Percentiles rank a stretch among this genome's conserved stretches.
phyloP scores from a whole-genome alignment of 2,797 vertebrate species.

The Aratinga solstitialis region DNA sequence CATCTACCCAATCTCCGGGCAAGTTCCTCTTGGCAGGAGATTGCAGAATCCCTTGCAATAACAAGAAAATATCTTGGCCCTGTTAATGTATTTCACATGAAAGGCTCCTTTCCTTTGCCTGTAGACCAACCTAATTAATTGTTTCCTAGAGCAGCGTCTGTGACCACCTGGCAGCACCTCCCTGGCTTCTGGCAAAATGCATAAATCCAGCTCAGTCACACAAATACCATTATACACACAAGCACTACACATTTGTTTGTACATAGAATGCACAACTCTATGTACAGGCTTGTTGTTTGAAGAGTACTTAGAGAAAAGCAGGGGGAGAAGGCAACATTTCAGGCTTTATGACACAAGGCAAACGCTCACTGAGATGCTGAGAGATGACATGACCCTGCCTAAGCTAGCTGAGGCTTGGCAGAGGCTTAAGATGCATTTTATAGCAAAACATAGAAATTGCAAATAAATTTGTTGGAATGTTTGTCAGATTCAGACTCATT shows the following conservation, averaged over 20 bases:
- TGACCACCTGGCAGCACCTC: neutral
- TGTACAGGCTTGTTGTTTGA: neutral
- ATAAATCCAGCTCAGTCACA: neutral
- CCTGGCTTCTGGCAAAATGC: neutral
- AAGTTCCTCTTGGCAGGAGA: constrained; percentile 32
- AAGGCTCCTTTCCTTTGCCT: neutral
- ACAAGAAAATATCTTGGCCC: constrained; percentile 5
- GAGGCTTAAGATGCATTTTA: neutral
- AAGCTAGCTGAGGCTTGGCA: neutral
- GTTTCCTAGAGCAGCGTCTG: neutral
- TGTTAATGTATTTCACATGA: neutral
- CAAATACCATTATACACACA: accelerated
- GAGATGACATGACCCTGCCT: neutral
- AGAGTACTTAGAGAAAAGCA: neutral
- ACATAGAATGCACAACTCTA: neutral
- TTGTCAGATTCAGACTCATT: neutral
- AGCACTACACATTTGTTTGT: accelerated
- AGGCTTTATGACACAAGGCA: neutral
- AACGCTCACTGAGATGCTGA: neutral
- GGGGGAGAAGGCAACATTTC: neutral
- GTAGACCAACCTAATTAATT: neutral
- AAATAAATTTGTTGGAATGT: neutral
- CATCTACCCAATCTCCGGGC: neutral
- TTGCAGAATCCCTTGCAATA: constrained; percentile 8
- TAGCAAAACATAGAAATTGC: neutral